Evolutionary conservation across 2,113 vertebrate genomes (phyloP), one percentile per base, ranked within the genome.

Genomic region (Diadophis punctatus): DNA sequence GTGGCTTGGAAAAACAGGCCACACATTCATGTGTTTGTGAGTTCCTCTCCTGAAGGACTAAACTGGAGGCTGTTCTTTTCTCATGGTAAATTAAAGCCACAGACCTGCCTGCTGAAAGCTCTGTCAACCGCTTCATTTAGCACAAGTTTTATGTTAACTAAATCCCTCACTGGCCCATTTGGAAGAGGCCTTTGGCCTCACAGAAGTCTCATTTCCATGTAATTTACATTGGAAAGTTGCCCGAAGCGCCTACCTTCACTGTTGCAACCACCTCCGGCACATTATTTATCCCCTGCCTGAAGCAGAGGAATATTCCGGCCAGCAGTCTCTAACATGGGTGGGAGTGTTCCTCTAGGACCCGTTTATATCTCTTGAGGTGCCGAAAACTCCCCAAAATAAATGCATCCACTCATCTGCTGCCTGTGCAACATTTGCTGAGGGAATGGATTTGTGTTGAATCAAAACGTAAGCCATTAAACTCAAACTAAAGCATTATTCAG

Each of bases 91-190:
- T 96, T 96, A 96, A 91, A 92, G 93, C 80, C 49, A 92, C 8
- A 0, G 89, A 93, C 93, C 94, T 95, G 92, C 93, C 95, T 94
- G 89, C 96, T 95, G 95, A 96, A 96, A 96, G 96, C 95, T 94
- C 86, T 95, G 96, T 96, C 96, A 96, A 96, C 92, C 7, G 94
- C 96, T 95, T 96, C 96, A 96, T 96, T 97, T 97, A 96, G 94
- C 96, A 96, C 96, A 94, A 97, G 96, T 96, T 96, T 96, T 96
- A 95, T 95, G 96, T 96, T 96, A 96, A 96, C 95, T 96, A 94
- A 94, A 93, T 92, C 93, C 88, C 92, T 89, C 48, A 56, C 88
- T 43, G 56, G 93, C 94, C 91, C 92, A 93, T 93, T 97, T 95
- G 90, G 0, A 92, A 94, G 95, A 92, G 95, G 94, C 95, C 95